Conservation (phyloP, 2,888 invertebrate species). For the Tenodera sinensis region DNA sequence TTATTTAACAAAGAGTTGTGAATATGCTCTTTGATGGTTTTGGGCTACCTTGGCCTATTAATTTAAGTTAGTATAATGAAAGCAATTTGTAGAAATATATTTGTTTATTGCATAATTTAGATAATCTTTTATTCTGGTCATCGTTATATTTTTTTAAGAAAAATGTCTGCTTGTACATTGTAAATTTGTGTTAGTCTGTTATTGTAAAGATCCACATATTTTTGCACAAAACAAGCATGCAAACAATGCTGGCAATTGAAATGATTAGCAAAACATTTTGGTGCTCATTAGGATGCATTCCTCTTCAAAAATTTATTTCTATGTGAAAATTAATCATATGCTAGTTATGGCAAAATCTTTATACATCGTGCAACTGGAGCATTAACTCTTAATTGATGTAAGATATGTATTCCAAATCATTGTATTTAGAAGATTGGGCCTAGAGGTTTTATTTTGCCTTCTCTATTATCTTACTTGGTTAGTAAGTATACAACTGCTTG, state of each 20-base stretch:
- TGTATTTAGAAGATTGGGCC: no score
- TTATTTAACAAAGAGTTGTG: background rate
- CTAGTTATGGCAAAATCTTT: no score
- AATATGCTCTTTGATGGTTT: background rate
- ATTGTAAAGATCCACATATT: background rate
- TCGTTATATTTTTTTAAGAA: background rate
- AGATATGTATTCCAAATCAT: no score
- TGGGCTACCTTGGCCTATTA: background rate
- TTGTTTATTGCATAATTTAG: background rate
- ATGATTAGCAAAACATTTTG: background rate
- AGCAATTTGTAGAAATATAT: background rate
- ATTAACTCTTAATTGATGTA: no score
- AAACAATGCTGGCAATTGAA: background rate
- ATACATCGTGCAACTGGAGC: no score
- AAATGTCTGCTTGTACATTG: background rate
- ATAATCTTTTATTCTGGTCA: background rate
- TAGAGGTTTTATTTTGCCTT: no score
- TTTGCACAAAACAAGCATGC: background rate
- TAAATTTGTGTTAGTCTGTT: background rate
- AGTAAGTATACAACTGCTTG: no score
- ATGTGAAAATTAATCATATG: no score
- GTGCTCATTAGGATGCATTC: background rate
- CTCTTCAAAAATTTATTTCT: background rate
- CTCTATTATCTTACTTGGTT: no score
- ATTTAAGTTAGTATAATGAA: background rate